Percentiles rank a stretch among this genome's conserved stretches.
Conservation (phyloP, 2,797 vertebrate species). For the Crenichthys baileyi region DNA sequence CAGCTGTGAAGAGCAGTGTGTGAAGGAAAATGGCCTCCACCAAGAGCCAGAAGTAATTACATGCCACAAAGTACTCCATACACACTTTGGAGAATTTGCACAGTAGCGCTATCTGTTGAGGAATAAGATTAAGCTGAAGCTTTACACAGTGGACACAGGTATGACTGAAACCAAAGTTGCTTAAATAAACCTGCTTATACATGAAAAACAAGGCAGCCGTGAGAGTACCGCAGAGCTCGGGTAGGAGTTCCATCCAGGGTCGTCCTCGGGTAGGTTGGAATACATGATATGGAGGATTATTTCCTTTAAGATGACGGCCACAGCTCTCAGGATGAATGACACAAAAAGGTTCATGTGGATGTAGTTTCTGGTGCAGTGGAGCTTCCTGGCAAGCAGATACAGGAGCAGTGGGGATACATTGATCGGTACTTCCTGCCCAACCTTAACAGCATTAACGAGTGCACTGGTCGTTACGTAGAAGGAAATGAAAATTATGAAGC, state of each 20-base stretch:
- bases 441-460: constrained; percentile 36
- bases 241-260: constrained; percentile 87
- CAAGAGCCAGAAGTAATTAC: constrained; percentile 94
- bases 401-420: constrained; percentile 37
- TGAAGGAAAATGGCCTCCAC: constrained; percentile 95
- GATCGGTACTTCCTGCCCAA: constrained; percentile 23
- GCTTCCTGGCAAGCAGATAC: constrained; percentile 84
- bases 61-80: constrained; percentile 92
- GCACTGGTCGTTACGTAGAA: background rate
- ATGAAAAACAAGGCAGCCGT: background rate
- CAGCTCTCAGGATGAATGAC: constrained; percentile 91
- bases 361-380: constrained; percentile 97
- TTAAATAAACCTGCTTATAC: background rate
- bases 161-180: background rate
- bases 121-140: background rate
- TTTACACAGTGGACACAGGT: background rate
- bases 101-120: constrained; percentile 78
- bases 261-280: constrained; percentile 81
- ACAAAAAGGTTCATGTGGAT: constrained; percentile 98
- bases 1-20: constrained; percentile 86
- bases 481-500: constrained; percentile 13
- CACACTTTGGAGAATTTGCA: constrained; percentile 88
- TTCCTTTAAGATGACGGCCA: constrained; percentile 88
- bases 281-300: constrained; percentile 80
- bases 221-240: constrained; percentile 80